phyloP scores from a whole-genome alignment of 1,140 invertebrate species.

The Phymastichus coffea region DNA sequence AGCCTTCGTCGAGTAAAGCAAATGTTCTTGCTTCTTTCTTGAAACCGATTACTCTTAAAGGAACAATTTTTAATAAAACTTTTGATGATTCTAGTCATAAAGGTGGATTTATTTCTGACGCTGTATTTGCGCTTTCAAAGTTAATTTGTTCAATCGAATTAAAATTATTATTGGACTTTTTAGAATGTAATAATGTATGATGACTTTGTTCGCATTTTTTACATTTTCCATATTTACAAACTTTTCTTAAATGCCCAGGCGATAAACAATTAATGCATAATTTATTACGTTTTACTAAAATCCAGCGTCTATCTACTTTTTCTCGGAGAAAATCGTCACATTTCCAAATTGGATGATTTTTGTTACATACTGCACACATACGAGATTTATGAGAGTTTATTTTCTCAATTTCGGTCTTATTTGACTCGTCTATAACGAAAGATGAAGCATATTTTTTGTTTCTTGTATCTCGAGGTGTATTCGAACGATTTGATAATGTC shows the following conservation, averaged over 20 bases:
- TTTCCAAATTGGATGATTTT: not conserved
- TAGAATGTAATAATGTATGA: not conserved
- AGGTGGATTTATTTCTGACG: no score
- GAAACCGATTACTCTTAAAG: conserved; percentile 13
- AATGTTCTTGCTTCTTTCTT: not conserved
- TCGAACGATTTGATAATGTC: no score
- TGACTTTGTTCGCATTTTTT: not conserved
- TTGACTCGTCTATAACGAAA: no score
- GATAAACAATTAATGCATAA: not conserved
- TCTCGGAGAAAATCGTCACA: not conserved
- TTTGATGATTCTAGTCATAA: not conserved
- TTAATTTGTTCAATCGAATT: not conserved
- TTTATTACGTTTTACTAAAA: not conserved
- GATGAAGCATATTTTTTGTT: no score
- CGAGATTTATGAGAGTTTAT: not conserved
- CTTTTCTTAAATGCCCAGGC: conserved; percentile 8
- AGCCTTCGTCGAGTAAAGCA: conserved; percentile 33
- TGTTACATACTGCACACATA: not conserved
- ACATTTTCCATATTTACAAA: not conserved
- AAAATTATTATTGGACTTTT: not conserved
- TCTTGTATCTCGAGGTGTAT: no score
- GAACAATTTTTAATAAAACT: conserved; percentile 23
- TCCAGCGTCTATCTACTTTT: not conserved
- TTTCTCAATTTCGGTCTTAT: not conserved
- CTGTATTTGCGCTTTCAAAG: not conserved